Evolutionary conservation across 2,113 vertebrate species (phyloP).

Genomic region (Rhynchomys soricoides): DNA sequence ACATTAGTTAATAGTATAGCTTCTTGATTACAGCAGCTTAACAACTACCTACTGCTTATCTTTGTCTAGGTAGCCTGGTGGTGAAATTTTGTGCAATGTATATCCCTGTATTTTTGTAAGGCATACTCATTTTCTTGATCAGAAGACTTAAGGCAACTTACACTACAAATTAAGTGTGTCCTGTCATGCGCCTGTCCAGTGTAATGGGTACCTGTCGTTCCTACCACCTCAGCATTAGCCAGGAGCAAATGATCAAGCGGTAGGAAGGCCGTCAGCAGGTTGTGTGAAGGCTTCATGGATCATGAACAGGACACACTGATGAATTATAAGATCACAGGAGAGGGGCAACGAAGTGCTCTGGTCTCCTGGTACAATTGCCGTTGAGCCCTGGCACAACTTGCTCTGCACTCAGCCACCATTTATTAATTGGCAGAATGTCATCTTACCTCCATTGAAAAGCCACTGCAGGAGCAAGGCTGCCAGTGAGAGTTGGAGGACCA

Average conservation of each 20-base stretch:
- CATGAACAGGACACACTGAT: background rate
- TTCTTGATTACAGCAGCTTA: background rate
- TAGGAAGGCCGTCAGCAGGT: background rate
- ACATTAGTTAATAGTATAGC: background rate
- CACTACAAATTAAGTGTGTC: background rate
- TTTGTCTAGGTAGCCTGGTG: background rate
- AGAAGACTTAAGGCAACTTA: background rate
- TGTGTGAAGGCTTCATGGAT: too few species aligned
- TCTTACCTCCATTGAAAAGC: background rate
- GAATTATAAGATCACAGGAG: background rate
- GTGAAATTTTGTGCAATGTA: background rate
- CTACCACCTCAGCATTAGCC: background rate
- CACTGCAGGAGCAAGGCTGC: background rate
- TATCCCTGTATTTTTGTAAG: background rate
- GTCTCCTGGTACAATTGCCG: background rate
- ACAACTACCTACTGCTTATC: background rate
- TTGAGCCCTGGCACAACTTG: background rate
- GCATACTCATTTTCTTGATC: conserved; percentile 2
- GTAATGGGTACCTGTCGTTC: background rate
- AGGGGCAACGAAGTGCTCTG: background rate
- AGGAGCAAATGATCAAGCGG: background rate
- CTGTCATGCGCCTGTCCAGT: background rate
- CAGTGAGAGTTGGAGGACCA: background rate
- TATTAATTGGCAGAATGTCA: conserved; percentile 2
- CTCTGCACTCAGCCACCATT: background rate